Base-by-base conservation (phyloP, 2,797 vertebrate genomes). In the Hypotaenidia okinawae region DNA sequence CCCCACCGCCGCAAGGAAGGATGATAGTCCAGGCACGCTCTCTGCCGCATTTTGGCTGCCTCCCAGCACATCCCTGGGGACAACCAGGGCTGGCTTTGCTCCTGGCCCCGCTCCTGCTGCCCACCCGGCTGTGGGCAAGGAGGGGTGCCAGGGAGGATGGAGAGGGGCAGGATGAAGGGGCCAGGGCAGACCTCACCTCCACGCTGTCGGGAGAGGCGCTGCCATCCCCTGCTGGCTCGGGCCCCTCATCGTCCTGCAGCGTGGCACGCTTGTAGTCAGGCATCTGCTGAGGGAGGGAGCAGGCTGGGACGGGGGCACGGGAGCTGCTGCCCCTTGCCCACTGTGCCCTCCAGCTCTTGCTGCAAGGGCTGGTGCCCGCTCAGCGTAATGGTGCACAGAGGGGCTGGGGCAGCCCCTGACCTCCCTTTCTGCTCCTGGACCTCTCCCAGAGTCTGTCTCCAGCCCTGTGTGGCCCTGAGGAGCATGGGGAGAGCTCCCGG, bases 221-320 rank as follows among this genome's bases (percentile, higher is more conserved):
- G 41, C 98, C 98, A 39, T 99, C 99, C 8, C 95, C 97, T 0
- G 97, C 95, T 21, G 97, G 72, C 64, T 99, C 99, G 0, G 97
- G 96, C 43, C 93, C 98, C 51, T 99, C 99, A 22, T 99, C 99
- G 37, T 99, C 99, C 83, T 98, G 98, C 95, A 99, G 98, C 6
- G 99, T 99, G 84, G 99, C 98, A 91, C 98, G 98, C 89, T 99
- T 99, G 95, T 99, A 99, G 97, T 98, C 99, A 39, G 99, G 98
- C 99, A 99, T 99, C 99, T 99, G 98, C 92, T 14, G 9, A 83
- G 52, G 90, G 85, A 93, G 72, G 70, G 58, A 95, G 86, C 2
- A 2, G 62, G 63, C 41, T 93, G 64, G 88, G 62, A 14, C 2
- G 6, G 43, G 63, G 41, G 10, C 1, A 0, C 25, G 23, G 69